These are phyloP conservation scores for Spodoptera picta DNA, from an alignment of 2,888 invertebrate genomes.

Conservation along the genomic window DNA sequence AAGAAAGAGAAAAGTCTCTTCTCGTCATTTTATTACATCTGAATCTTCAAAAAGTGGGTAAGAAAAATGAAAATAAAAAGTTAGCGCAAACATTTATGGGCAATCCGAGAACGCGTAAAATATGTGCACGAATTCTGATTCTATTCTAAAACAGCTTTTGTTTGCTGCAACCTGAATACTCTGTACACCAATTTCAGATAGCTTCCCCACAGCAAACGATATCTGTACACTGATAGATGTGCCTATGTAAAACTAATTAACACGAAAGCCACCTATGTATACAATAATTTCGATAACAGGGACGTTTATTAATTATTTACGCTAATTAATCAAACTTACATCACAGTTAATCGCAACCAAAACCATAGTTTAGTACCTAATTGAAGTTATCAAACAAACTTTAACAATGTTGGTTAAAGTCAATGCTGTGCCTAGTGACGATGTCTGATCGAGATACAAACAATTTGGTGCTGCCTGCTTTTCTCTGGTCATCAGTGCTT, in stretches of 20 bases:
- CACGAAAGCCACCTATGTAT: slow-evolving; percentile 7
- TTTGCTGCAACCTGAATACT: not conserved
- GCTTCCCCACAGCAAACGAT: slow-evolving; percentile 4
- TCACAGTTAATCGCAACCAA: not conserved
- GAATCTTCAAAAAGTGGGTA: slow-evolving; percentile 11
- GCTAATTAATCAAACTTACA: slow-evolving; percentile 16
- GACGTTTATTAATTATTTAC: slow-evolving; percentile 23
- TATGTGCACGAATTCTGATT: not conserved
- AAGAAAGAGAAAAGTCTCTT: not conserved
- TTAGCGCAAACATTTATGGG: not conserved
- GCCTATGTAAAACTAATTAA: slow-evolving; percentile 14
- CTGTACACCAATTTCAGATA: slow-evolving; percentile 6
- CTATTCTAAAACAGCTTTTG: not conserved
- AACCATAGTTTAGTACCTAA: not conserved
- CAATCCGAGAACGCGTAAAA: not conserved
- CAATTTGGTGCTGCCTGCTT: too few species aligned
- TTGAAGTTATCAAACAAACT: not conserved
- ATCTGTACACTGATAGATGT: slow-evolving; percentile 10
- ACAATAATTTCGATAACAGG: slow-evolving; percentile 12
- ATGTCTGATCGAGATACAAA: not conserved
- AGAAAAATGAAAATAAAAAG: not conserved
- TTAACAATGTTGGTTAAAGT: slow-evolving; percentile 3
- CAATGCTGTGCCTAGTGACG: not conserved
- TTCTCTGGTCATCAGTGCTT: too few species aligned
- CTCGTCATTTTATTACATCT: not conserved